Evolutionary conservation across 2,797 vertebrate species (phyloP), one percentile per base, ranked within the genome.

Genomic region (Falco biarmicus): DNA sequence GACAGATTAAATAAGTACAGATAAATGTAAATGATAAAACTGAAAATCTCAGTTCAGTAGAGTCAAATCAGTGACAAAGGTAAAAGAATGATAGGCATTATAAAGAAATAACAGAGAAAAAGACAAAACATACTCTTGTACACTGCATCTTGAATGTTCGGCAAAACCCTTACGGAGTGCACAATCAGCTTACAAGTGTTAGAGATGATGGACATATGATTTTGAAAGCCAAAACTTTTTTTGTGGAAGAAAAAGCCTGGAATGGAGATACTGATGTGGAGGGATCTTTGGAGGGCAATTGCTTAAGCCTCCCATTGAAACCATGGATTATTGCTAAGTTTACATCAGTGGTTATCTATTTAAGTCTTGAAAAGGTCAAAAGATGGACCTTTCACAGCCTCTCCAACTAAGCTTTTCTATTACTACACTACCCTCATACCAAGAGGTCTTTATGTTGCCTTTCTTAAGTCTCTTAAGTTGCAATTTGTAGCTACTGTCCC

Each of bases 261-360:
- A 54, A 68, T 17, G 9, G 26, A 65, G 20, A 48, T 12, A 50
- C 2, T 28, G 5, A 29, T 3, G 5, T 43, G 25, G 13, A 53
- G 3, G 3, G 5, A 10, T 2, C 2, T 24, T 18, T 31, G 10
- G 16, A 34, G 28, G 3, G 16, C 5, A 50, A 15, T 50, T 73
- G n/a, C 24, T 70, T 31, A 76, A 24, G 11, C 28, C 5, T 73
- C 11, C 17, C 14, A 4, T 69, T 69, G 10, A 41, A 37, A 51
- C 16, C 15, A 37, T 2, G 6, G 7, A 37, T 16, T 64, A 9
- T 22, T 84, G 29, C 6, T 64, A 9, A 1, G 0, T 56, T 83
- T 69, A 4, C 13, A 24, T 28, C 16, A 15, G 7, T 17, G 15
- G 2, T 3, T 64, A 11, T 22, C 29, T 29, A 9, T 31, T 34